These are phyloP conservation scores for Melieria picta DNA, from an alignment of 2,888 invertebrate species.

Conservation along the genomic window DNA sequence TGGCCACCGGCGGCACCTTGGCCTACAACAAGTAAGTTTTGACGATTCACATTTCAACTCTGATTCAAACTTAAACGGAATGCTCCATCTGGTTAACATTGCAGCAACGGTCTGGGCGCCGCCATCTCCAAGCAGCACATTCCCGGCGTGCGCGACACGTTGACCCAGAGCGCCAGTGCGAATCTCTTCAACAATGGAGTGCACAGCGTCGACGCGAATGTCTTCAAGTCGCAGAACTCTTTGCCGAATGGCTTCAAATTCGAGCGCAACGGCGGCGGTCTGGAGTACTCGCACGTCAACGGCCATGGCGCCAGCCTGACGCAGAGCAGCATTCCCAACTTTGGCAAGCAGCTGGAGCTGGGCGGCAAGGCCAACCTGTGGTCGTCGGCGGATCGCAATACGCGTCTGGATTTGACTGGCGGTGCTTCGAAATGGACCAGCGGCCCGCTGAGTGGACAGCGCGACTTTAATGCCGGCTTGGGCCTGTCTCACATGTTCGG, in stretches of 20 bases:
- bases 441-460: slow-evolving; percentile 44
- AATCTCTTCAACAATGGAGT: slow-evolving; percentile 52
- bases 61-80: background rate
- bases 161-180: slow-evolving; percentile 43
- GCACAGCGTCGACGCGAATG: slow-evolving; percentile 55
- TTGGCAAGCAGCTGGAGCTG: slow-evolving; percentile 53
- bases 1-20: slow-evolving; percentile 43
- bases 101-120: slow-evolving; percentile 45
- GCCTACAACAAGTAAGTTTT: slow-evolving; percentile 46
- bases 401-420: slow-evolving; percentile 50
- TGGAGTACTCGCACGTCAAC: slow-evolving; percentile 55
- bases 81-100: background rate
- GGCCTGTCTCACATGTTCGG: slow-evolving; percentile 56
- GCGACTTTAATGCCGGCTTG: slow-evolving; percentile 51
- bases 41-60: background rate
- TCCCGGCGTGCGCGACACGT: slow-evolving; percentile 45
- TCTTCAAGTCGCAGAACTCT: slow-evolving; percentile 55
- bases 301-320: slow-evolving; percentile 53
- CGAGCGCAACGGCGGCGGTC: slow-evolving; percentile 56
- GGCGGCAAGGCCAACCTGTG: slow-evolving; percentile 50
- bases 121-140: slow-evolving; percentile 42
- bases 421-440: slow-evolving; percentile 50
- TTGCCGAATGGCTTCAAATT: slow-evolving; percentile 58
- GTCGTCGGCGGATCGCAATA: slow-evolving; percentile 51
- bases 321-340: slow-evolving; percentile 54